phyloP scores from a whole-genome alignment of 2,797 vertebrate genomes.

The Periophthalmus magnuspinnatus region DNA sequence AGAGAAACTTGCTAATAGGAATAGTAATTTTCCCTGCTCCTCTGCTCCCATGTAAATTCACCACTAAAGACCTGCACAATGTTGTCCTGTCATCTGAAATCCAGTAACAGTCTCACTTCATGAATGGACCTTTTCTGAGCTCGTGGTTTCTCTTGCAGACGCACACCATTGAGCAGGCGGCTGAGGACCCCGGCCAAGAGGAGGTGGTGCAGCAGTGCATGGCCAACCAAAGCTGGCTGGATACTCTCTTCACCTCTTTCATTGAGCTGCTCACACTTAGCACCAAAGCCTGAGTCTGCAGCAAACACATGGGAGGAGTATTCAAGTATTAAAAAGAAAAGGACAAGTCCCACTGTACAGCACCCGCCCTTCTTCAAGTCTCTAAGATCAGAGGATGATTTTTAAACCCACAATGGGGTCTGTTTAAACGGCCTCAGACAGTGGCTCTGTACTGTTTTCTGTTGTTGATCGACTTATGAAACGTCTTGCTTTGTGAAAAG shows the following conservation, averaged over 20 bases:
- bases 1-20: not conserved
- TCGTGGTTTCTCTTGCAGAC: conserved; percentile 70
- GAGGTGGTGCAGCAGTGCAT: conserved; percentile 96
- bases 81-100: not conserved
- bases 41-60: not conserved
- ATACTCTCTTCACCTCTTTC: conserved; percentile 91
- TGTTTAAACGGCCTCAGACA: conserved; percentile 62
- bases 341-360: conserved; percentile 67
- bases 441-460: conserved; percentile 61
- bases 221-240: conserved; percentile 94
- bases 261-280: conserved; percentile 90
- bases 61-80: not conserved
- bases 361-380: conserved; percentile 57
- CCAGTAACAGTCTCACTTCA: not conserved
- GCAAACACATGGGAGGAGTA: conserved; percentile 17
- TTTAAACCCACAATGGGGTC: conserved; percentile 59
- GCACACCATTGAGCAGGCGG: conserved; percentile 88
- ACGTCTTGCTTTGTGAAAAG: conserved; percentile 56
- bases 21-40: not conserved
- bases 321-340: conserved; percentile 46
- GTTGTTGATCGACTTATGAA: conserved; percentile 72
- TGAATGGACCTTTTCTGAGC: not conserved
- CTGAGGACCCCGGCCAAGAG: conserved; percentile 92
- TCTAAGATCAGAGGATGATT: conserved; percentile 60
- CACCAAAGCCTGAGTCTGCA: conserved; percentile 73